These are phyloP conservation scores for Acronicta aceris DNA, from an alignment of 2,888 invertebrate genomes.

Conservation along the genomic window DNA sequence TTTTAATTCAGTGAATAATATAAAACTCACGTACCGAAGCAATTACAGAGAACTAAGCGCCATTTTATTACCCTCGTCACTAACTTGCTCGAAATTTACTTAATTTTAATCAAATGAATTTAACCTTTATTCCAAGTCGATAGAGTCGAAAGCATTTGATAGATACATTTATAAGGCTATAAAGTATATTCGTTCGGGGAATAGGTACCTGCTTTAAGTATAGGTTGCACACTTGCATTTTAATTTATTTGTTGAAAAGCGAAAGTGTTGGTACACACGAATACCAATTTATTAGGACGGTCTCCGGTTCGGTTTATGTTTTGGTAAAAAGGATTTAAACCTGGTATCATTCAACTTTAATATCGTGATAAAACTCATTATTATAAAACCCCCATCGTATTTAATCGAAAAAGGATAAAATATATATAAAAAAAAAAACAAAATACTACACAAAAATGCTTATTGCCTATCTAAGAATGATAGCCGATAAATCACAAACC, in stretches of 20 bases:
- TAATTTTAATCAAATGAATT: constrained; percentile 41
- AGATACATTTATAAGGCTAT: constrained; percentile 52
- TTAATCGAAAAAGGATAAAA: no score
- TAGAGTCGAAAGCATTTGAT: constrained; percentile 30
- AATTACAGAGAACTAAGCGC: constrained; percentile 66
- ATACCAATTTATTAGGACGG: constrained; percentile 18
- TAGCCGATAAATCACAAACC: no score
- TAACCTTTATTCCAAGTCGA: constrained; percentile 14
- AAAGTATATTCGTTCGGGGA: constrained; percentile 59
- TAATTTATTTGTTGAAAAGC: constrained; percentile 54
- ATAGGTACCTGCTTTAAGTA: constrained; percentile 56
- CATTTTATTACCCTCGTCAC: constrained; percentile 64
- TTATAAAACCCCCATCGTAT: no score
- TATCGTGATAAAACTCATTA: no score
- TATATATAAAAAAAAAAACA: no score
- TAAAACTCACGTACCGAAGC: constrained; percentile 65
- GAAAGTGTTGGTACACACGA: constrained; percentile 36
- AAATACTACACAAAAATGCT: no score
- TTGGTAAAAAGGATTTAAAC: constrained; percentile 4
- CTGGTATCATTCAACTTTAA: no score
- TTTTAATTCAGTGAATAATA: constrained; percentile 60
- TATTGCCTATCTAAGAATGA: no score
- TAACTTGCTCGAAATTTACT: constrained; percentile 57
- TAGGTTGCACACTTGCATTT: constrained; percentile 61
- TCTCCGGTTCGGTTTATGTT: neutral